Evolutionary conservation across 2,888 invertebrate genomes (phyloP).

Genomic region (Balanococcus diminutus): DNA sequence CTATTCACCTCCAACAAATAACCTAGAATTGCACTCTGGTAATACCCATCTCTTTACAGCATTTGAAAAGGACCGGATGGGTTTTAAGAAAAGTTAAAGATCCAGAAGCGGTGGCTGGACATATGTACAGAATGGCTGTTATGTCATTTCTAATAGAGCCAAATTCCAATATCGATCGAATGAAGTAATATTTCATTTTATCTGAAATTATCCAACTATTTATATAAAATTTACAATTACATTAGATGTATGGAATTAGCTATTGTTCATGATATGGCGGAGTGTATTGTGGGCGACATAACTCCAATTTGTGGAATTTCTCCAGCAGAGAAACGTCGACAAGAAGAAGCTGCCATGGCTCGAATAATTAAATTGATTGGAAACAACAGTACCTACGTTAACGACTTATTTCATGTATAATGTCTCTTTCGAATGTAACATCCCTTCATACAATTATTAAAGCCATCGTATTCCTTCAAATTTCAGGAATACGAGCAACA

Average conservation of each 20-base stretch:
- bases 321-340: constrained; percentile 80
- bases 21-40: neutral
- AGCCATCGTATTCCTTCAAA: constrained; percentile 10
- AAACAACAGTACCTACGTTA: constrained; percentile 72
- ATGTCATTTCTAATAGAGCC: constrained; percentile 79
- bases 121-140: constrained; percentile 96
- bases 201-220: neutral
- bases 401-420: constrained; percentile 77
- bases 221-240: neutral
- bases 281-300: constrained; percentile 94
- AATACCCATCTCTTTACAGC: constrained; percentile 67
- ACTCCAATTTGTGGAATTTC: constrained; percentile 89
- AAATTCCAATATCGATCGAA: constrained; percentile 57
- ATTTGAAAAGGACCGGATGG: constrained; percentile 90
- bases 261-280: constrained; percentile 93
- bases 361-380: constrained; percentile 73
- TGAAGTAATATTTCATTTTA: constrained; percentile 54
- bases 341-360: constrained; percentile 87
- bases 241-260: constrained; percentile 63
- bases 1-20: neutral
- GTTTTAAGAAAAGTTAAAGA: constrained; percentile 75
- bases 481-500: constrained; percentile 89
- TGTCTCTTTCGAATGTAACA: constrained; percentile 56
- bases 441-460: too few relatives aligned
- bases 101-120: constrained; percentile 90